Percentiles rank a stretch among this genome's conserved stretches.
Conservation (phyloP, 1,140 invertebrate genomes). For the Ganaspis sp. region DNA sequence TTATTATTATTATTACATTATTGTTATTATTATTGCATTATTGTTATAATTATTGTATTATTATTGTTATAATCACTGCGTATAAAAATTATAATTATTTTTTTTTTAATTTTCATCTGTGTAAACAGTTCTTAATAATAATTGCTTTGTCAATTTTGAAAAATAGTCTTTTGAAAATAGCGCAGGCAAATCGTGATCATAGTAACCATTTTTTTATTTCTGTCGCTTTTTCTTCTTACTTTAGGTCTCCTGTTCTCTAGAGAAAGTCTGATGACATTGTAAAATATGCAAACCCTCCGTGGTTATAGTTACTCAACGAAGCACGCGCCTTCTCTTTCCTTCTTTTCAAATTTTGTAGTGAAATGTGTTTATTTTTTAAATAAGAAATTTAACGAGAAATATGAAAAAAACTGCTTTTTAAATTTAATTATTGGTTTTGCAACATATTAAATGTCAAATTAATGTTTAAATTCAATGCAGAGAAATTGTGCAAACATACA, state of each 20-base stretch:
- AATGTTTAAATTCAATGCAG: too few species aligned
- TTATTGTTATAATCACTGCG: too few species aligned
- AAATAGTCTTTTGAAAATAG: slow-evolving; percentile 19
- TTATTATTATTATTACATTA: too few species aligned
- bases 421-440: not conserved
- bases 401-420: not conserved
- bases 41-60: too few species aligned
- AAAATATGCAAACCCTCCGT: slow-evolving; percentile 25
- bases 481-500: too few species aligned
- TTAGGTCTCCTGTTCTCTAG: slow-evolving; percentile 4
- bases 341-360: not conserved
- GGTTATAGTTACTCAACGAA: slow-evolving; percentile 9
- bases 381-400: not conserved
- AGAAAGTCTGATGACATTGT: slow-evolving; percentile 27
- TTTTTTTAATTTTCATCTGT: too few species aligned
- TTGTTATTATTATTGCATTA: too few species aligned
- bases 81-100: too few species aligned
- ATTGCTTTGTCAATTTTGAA: not conserved
- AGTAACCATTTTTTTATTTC: not conserved
- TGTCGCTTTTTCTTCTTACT: not conserved
- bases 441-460: too few species aligned
- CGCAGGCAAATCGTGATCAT: not conserved
- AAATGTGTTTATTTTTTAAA: slow-evolving; percentile 3
- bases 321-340: not conserved
- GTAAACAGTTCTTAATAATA: not conserved